phyloP scores from a whole-genome alignment of 2,113 vertebrate species.

The Calidris pugnax region DNA sequence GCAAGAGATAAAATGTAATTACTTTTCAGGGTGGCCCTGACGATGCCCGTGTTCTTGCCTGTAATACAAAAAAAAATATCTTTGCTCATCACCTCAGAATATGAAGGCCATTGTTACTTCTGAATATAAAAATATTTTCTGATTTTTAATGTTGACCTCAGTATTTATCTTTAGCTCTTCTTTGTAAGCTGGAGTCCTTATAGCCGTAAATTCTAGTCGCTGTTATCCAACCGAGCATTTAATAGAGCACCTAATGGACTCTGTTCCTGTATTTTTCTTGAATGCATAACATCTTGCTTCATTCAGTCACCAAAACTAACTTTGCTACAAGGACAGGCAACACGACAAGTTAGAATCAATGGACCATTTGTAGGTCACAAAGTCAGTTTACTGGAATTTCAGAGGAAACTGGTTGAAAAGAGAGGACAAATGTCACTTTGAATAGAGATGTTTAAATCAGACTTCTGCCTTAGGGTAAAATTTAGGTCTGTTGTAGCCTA shows the following conservation, averaged over 20 bases:
- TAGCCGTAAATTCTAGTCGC: neutral
- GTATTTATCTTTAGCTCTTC: conserved; percentile 13
- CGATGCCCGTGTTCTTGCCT: neutral
- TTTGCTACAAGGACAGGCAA: conserved; percentile 61
- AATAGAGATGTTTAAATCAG: conserved; percentile 88
- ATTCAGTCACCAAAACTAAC: conserved; percentile 70
- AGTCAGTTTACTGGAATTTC: conserved; percentile 87
- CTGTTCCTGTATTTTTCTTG: conserved; percentile 67
- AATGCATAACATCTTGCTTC: conserved; percentile 76
- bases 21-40: conserved; percentile 56
- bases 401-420: conserved; percentile 85
- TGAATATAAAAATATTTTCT: conserved; percentile 20
- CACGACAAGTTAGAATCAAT: conserved; percentile 75
- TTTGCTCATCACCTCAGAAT: conserved; percentile 5
- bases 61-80: neutral
- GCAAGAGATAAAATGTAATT: conserved; percentile 66
- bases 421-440: conserved; percentile 85
- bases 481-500: conserved; percentile 81
- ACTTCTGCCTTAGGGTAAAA: conserved; percentile 83
- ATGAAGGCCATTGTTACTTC: conserved; percentile 28
- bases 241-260: conserved; percentile 85
- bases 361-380: conserved; percentile 80
- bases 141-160: conserved; percentile 32
- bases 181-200: conserved; percentile 24
- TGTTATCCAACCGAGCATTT: conserved; percentile 74